Conservation (phyloP, 2,113 vertebrate species). For the Takifugu bimaculatus region DNA sequence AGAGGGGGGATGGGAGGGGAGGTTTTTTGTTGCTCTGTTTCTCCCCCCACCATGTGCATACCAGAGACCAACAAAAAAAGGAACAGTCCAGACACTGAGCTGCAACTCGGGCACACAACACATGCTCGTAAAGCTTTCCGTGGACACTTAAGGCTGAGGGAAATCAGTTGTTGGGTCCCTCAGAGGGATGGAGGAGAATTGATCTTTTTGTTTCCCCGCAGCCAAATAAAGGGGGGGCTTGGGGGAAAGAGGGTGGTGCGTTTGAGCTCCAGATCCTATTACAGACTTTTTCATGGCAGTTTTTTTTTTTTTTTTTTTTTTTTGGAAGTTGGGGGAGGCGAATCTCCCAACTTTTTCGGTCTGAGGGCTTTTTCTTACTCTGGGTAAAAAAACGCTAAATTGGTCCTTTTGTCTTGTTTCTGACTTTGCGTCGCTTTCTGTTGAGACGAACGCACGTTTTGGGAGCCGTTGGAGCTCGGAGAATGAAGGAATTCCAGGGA, state of each 20-base stretch:
- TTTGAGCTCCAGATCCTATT: slow-evolving; percentile 69
- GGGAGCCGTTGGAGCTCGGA: slow-evolving; percentile 10
- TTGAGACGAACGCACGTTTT: background rate
- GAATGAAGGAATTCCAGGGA: slow-evolving; percentile 35
- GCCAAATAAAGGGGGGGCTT: slow-evolving; percentile 6
- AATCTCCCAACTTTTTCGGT: slow-evolving; percentile 49
- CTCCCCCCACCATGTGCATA: slow-evolving; percentile 64
- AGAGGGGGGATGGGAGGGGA: slow-evolving; percentile 63
- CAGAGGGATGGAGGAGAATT: slow-evolving; percentile 5
- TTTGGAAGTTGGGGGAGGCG: slow-evolving; percentile 73
- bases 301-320: slow-evolving; percentile 28
- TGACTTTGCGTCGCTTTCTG: background rate
- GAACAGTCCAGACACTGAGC: slow-evolving; percentile 18
- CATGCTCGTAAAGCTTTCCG: slow-evolving; percentile 6
- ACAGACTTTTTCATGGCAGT: slow-evolving; percentile 74
- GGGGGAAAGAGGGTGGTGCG: slow-evolving; percentile 63
- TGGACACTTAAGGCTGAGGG: slow-evolving; percentile 10
- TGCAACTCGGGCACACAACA: slow-evolving; percentile 30
- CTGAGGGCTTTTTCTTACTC: slow-evolving; percentile 19
- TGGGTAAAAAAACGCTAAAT: background rate
- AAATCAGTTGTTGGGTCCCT: slow-evolving; percentile 11
- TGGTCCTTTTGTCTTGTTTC: slow-evolving; percentile 6
- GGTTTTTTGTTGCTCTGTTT: slow-evolving; percentile 47
- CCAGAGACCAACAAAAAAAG: slow-evolving; percentile 44
- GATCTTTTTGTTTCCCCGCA: slow-evolving; percentile 37